phyloP scores from a whole-genome alignment of 1,140 invertebrate species.

The Diachasmimorpha longicaudata region DNA sequence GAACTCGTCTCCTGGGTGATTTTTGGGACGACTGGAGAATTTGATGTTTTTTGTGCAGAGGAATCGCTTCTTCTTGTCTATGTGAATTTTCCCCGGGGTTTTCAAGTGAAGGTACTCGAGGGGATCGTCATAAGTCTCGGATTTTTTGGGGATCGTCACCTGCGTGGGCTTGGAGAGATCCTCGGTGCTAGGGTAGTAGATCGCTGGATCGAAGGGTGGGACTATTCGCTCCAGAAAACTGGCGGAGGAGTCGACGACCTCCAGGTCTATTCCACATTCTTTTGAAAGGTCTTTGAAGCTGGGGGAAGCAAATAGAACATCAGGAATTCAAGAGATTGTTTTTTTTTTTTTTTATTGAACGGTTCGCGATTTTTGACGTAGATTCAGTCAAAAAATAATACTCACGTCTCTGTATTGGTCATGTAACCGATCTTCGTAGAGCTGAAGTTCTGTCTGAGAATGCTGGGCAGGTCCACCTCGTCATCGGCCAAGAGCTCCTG shows the following conservation, averaged over 20 bases:
- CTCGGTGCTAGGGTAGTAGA: background rate
- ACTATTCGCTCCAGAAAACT: background rate
- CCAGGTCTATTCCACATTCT: background rate
- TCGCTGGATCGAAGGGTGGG: background rate
- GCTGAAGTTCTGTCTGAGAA: constrained; percentile 44
- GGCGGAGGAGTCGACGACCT: background rate
- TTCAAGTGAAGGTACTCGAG: constrained; percentile 45
- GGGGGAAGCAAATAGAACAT: background rate
- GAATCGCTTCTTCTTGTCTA: constrained; percentile 38
- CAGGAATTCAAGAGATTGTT: background rate
- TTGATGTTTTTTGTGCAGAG: constrained; percentile 32
- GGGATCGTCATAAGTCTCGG: constrained; percentile 35
- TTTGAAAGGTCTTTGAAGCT: background rate
- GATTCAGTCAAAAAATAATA: constrained; percentile 6
- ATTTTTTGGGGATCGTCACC: background rate
- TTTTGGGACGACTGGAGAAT: background rate
- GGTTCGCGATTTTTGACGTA: background rate
- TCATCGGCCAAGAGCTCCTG: constrained; percentile 44
- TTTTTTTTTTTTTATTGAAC: background rate
- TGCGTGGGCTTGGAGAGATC: background rate
- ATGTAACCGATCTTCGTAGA: constrained; percentile 49
- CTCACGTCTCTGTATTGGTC: constrained; percentile 50
- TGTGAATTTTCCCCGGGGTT: constrained; percentile 32
- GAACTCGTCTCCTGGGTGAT: background rate
- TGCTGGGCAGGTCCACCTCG: constrained; percentile 40